A percentile compares a stretch with the other conserved stretches of the same genome.
These are phyloP conservation scores for Cydia splendana DNA, from an alignment of 1,140 invertebrate species.

Conservation along the genomic window DNA sequence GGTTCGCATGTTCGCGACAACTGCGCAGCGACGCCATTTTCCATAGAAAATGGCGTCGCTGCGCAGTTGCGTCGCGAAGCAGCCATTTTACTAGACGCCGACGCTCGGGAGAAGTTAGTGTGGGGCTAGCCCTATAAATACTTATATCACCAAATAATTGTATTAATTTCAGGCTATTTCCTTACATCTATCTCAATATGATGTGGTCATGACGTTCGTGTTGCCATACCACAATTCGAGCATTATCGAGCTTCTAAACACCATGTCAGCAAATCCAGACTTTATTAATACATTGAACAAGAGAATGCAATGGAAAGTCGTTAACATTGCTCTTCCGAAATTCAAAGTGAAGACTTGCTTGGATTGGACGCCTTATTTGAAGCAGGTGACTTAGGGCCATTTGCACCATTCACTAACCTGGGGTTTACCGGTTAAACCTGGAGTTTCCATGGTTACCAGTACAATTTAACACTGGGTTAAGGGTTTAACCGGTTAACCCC, in stretches of 20 bases:
- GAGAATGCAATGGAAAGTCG: slow-evolving; percentile 37
- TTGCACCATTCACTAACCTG: no score
- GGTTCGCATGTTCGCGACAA: no score
- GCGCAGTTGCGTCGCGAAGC: no score
- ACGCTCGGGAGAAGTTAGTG: no score
- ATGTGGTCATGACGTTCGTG: slow-evolving; percentile 43
- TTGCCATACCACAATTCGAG: slow-evolving; percentile 40
- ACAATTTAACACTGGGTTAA: no score
- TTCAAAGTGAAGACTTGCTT: slow-evolving; percentile 53
- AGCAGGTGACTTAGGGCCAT: slow-evolving; percentile 39
- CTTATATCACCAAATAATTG: background rate
- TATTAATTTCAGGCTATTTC: slow-evolving; percentile 15
- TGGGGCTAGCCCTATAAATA: no score
- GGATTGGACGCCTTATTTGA: slow-evolving; percentile 45
- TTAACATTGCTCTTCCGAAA: slow-evolving; percentile 48
- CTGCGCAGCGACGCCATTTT: no score
- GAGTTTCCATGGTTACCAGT: no score
- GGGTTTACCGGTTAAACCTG: no score
- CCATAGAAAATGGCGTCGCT: no score
- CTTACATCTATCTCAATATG: slow-evolving; percentile 39
- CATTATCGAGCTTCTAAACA: slow-evolving; percentile 39
- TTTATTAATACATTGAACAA: slow-evolving; percentile 38
- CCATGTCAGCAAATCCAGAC: slow-evolving; percentile 36
- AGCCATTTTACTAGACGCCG: no score
- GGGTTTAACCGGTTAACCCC: no score